A percentile compares a stretch with the other conserved stretches of the same genome.
phyloP scores from a whole-genome alignment of 2,888 invertebrate species.

The Agapostemon virescens region DNA sequence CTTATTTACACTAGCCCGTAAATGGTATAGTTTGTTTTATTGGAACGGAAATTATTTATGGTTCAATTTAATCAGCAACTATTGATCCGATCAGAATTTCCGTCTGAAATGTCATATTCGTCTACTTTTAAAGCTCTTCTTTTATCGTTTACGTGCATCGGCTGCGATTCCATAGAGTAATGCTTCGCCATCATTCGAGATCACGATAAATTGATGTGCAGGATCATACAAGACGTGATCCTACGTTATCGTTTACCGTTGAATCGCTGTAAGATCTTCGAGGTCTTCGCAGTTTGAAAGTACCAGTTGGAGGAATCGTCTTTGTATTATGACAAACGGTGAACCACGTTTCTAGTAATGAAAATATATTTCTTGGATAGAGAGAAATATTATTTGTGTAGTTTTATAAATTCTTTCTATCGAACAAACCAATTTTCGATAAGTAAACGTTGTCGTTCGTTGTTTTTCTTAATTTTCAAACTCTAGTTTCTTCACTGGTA shows the following conservation, averaged over 20 bases:
- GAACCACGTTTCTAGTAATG: not conserved
- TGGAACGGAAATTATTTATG: not conserved
- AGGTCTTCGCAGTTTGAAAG: conserved; percentile 21
- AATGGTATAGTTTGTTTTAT: not conserved
- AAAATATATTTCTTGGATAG: not conserved
- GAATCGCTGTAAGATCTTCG: conserved; percentile 27
- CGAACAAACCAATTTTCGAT: not conserved
- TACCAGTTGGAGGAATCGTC: conserved; percentile 5
- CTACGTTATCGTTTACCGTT: conserved; percentile 30
- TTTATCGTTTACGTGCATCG: conserved; percentile 35
- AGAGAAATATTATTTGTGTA: no score
- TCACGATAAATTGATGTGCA: conserved; percentile 36
- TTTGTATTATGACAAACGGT: not conserved
- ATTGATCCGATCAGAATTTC: not conserved
- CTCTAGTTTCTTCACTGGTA: not conserved
- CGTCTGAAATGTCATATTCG: not conserved
- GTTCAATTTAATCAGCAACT: not conserved
- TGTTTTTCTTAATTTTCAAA: not conserved
- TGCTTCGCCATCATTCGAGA: conserved; percentile 30
- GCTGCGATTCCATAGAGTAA: conserved; percentile 10
- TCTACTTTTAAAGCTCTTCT: conserved; percentile 16
- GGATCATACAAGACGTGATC: conserved; percentile 26
- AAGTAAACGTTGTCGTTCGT: not conserved
- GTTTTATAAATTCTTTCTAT: not conserved
- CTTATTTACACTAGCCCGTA: no score